Evolutionary conservation across 2,888 invertebrate genomes (phyloP).

Genomic region (Drosophila quinaria): DNA sequence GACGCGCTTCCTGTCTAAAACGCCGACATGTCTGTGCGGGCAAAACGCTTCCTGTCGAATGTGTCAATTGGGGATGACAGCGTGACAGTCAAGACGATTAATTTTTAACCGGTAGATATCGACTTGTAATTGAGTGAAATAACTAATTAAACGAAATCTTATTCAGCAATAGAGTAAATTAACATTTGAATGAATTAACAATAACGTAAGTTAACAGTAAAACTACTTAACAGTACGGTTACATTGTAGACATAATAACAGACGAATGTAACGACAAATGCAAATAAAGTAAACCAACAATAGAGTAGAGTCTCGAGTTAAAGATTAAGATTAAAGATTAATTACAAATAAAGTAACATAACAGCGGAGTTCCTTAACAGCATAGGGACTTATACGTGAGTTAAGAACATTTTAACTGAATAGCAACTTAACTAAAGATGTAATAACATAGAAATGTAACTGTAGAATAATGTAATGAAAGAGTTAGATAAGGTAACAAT

Average conservation of each 20-base stretch:
- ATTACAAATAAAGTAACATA: background rate
- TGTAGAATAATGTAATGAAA: background rate
- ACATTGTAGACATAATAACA: too few species aligned
- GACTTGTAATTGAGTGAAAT: background rate
- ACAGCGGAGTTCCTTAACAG: too few species aligned
- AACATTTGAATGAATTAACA: background rate
- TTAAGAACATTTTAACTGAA: background rate
- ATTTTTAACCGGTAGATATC: background rate
- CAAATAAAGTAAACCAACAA: too few species aligned
- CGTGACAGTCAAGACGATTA: slow-evolving; percentile 12
- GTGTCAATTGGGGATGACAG: slow-evolving; percentile 54
- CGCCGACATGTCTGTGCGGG: slow-evolving; percentile 58
- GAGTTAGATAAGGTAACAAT: too few species aligned
- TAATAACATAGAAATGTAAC: background rate
- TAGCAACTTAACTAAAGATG: background rate
- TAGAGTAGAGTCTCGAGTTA: too few species aligned
- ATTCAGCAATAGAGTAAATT: background rate
- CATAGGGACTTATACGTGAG: background rate
- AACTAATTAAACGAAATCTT: too few species aligned
- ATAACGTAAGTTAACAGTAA: too few species aligned
- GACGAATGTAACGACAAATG: too few species aligned
- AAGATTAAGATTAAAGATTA: too few species aligned
- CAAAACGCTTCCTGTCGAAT: slow-evolving; percentile 75
- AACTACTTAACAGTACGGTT: too few species aligned
- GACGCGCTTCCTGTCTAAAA: slow-evolving; percentile 75